Percentiles rank a stretch among this genome's conserved stretches.
Evolutionary conservation across 2,797 vertebrate genomes (phyloP).

Genomic region (Bufotes viridis): DNA sequence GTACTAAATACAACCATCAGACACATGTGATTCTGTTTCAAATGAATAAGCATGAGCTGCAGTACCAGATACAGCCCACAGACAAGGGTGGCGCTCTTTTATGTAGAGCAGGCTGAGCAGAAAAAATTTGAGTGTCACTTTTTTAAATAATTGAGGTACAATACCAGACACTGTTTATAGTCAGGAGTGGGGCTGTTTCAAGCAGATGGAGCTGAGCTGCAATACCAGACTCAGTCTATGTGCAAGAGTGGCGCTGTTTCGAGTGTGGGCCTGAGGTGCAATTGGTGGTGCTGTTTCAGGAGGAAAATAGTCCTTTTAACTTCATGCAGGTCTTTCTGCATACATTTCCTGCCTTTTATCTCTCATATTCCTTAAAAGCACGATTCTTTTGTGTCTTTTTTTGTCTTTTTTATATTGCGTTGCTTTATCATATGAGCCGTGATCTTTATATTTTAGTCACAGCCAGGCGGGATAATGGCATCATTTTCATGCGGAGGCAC

Average conservation of each 20-base stretch:
- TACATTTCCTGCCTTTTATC: slow-evolving; percentile 51
- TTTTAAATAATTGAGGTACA: no score
- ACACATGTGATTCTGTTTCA: neutral
- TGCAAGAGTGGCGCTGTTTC: neutral
- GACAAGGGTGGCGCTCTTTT: no score
- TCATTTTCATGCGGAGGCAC: slow-evolving; percentile 75
- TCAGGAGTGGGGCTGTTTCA: no score
- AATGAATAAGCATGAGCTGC: neutral
- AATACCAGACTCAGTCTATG: neutral
- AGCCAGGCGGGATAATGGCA: slow-evolving; percentile 69
- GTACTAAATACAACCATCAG: no score
- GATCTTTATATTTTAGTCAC: slow-evolving; percentile 72
- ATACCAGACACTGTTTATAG: no score
- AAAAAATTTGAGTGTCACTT: no score
- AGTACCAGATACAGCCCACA: neutral
- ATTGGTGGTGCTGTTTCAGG: neutral
- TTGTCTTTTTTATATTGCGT: slow-evolving; percentile 47
- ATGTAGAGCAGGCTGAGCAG: no score
- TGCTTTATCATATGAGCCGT: slow-evolving; percentile 63
- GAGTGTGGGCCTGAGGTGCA: neutral
- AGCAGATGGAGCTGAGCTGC: neutral
- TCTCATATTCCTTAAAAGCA: slow-evolving; percentile 46
- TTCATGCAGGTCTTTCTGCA: neutral
- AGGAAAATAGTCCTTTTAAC: neutral
- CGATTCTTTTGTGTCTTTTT: slow-evolving; percentile 30